Conservation (phyloP, 2,113 vertebrate species). For the Alaudala cheleensis region DNA sequence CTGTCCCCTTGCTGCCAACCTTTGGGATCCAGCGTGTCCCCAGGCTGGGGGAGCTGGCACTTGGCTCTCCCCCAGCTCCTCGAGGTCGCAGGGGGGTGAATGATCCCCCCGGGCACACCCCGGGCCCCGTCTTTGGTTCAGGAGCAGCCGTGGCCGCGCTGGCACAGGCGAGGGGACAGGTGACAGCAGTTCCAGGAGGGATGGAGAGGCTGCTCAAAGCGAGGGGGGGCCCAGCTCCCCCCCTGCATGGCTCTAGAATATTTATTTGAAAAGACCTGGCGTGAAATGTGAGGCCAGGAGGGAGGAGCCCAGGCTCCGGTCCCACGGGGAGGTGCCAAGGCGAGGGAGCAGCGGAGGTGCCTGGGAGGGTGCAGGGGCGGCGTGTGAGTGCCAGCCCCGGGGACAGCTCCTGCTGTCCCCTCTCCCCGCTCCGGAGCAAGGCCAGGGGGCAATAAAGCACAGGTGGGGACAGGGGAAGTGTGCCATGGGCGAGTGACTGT, state of each 20-base stretch:
- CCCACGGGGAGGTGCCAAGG: neutral
- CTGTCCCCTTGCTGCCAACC: neutral
- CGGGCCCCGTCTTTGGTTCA: constrained; percentile 41
- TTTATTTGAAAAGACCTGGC: constrained; percentile 12
- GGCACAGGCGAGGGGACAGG: neutral
- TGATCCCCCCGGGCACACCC: neutral
- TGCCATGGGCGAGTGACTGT: neutral
- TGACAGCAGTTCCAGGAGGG: constrained; percentile 24
- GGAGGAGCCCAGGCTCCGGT: neutral
- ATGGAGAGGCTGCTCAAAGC: neutral
- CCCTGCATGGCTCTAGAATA: constrained; percentile 44
- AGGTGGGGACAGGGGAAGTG: neutral
- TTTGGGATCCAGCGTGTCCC: neutral
- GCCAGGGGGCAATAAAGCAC: neutral
- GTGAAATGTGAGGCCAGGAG: neutral
- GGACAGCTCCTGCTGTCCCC: neutral
- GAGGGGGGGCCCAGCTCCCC: neutral
- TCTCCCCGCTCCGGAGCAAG: accelerated
- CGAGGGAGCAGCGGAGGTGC: neutral
- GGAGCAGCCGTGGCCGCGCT: neutral
- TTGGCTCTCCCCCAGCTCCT: neutral
- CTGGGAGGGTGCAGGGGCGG: neutral
- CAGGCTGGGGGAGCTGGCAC: accelerated
- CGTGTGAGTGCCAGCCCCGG: neutral
- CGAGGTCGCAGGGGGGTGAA: neutral